phyloP scores from a whole-genome alignment of 2,797 vertebrate genomes.

The Agapornis canus region DNA sequence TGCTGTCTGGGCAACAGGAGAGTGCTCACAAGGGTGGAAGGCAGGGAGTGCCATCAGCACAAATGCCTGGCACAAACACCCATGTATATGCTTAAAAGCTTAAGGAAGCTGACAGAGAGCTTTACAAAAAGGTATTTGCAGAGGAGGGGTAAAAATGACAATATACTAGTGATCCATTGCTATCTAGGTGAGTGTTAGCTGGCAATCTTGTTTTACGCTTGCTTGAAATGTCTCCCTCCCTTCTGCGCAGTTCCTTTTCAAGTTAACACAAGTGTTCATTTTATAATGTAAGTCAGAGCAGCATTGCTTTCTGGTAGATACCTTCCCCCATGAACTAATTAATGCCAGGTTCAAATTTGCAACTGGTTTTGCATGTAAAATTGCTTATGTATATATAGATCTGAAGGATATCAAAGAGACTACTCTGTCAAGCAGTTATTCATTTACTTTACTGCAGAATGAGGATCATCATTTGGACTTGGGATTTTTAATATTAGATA shows the following conservation, averaged over 20 bases:
- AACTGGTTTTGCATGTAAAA: conserved; percentile 1
- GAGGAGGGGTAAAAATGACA: not conserved
- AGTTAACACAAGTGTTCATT: not conserved
- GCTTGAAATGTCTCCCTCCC: not conserved
- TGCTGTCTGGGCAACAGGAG: not conserved
- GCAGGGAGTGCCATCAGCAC: not conserved
- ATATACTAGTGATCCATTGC: not conserved
- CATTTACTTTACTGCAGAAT: not conserved
- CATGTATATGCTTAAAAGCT: conserved; percentile 14
- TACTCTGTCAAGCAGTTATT: not conserved
- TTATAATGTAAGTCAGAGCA: not conserved
- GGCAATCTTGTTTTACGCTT: not conserved
- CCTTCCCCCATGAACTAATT: not conserved
- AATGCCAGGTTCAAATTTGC: not conserved
- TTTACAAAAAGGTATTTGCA: conserved; percentile 13
- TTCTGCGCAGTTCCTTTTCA: not conserved
- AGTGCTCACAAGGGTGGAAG: not conserved
- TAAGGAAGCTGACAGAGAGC: not conserved
- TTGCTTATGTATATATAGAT: not conserved
- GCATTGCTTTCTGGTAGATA: not conserved
- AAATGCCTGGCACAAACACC: not conserved
- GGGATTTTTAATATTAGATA: not conserved
- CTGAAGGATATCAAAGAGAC: not conserved
- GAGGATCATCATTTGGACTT: not conserved
- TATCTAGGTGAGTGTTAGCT: not conserved